Conservation (phyloP, 2,797 vertebrate species). For the Leptodactylus fallax region DNA sequence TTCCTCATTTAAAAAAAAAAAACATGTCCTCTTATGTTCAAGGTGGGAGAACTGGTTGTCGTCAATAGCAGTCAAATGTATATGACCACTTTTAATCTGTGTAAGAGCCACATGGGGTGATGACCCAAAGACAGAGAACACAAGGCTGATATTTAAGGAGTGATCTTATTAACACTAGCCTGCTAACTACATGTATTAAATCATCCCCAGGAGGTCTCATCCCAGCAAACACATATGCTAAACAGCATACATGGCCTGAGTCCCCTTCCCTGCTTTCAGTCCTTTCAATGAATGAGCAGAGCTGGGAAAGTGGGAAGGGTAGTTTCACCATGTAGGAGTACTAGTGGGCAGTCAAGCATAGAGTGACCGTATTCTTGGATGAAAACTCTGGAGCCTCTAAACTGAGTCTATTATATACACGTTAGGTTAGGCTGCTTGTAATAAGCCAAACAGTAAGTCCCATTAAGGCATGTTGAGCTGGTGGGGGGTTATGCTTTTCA, state of each 20-base stretch:
- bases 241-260: neutral
- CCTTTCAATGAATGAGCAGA: neutral
- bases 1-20: neutral
- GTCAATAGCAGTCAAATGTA: neutral
- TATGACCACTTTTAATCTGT: neutral
- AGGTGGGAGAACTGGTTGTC: neutral
- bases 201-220: neutral
- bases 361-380: neutral
- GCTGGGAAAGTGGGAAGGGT: neutral
- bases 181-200: neutral
- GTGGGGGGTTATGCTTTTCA: neutral
- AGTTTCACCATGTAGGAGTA: neutral
- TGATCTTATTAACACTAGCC: neutral
- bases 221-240: neutral
- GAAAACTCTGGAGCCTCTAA: neutral
- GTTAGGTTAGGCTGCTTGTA: neutral
- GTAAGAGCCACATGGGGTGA: neutral
- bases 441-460: neutral
- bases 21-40: neutral
- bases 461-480: neutral
- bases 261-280: neutral
- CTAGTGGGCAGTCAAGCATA: neutral
- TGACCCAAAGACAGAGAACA: neutral
- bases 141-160: neutral
- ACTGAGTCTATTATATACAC: neutral